Evolutionary conservation across 2,797 vertebrate species (phyloP).

Genomic region (Pseudotriccus pelzelni): DNA sequence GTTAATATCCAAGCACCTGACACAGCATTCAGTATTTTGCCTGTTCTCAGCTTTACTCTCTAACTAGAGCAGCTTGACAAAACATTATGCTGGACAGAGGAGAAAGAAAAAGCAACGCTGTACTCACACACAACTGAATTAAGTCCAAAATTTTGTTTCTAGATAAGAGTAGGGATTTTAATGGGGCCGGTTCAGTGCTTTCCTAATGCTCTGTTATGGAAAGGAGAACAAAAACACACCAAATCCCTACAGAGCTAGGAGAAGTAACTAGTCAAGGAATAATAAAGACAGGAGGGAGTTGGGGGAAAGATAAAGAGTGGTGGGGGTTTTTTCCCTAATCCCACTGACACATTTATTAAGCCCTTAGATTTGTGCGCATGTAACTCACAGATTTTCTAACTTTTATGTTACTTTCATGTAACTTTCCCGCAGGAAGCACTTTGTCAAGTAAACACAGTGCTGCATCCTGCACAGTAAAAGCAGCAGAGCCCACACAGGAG

Average conservation of each 20-base stretch:
- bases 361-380: background rate
- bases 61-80: background rate
- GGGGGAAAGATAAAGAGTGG: background rate
- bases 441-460: background rate
- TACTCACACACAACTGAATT: background rate
- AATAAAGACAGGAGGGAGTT: background rate
- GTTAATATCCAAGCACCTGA: constrained; percentile 10
- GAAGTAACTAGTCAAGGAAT: constrained; percentile 4
- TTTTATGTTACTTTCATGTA: background rate
- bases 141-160: background rate
- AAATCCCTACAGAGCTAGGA: constrained; percentile 6
- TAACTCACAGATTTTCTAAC: background rate
- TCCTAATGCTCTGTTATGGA: background rate
- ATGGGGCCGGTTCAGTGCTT: background rate
- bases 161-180: background rate
- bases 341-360: constrained; percentile 8
- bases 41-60: background rate
- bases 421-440: background rate
- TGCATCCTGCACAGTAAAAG: background rate
- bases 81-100: background rate
- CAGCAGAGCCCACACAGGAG: background rate
- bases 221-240: constrained; percentile 4
- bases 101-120: background rate
- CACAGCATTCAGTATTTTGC: background rate
- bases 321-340: background rate